Evolutionary conservation across 92 coral and sea anemone genomes (phyloP).

Genomic region (Porites evermanni): DNA sequence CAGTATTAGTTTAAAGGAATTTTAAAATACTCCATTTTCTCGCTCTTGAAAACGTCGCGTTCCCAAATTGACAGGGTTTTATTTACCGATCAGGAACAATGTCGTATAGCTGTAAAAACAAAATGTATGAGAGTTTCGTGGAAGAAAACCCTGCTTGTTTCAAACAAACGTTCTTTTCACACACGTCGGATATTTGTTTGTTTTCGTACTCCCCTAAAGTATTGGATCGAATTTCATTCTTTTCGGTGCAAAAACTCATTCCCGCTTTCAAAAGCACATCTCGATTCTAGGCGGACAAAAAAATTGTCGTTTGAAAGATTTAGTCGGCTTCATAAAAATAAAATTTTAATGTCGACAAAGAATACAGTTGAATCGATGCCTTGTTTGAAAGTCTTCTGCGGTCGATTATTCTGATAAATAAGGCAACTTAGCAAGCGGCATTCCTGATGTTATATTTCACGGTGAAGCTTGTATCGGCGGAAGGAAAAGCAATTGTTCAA

Average conservation of each 20-base stretch:
- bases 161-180: background rate
- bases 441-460: constrained; percentile 13
- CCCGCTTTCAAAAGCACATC: background rate
- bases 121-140: background rate
- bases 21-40: background rate
- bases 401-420: constrained; percentile 24
- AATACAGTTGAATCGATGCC: constrained; percentile 31
- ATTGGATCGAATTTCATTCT: constrained; percentile 11
- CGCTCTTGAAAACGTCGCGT: background rate
- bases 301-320: background rate
- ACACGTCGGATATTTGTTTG: background rate
- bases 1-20: background rate
- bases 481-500: background rate
- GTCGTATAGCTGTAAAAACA: background rate
- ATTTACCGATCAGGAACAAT: background rate
- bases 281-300: background rate
- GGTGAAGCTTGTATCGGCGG: background rate
- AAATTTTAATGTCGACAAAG: constrained; percentile 28
- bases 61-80: background rate
- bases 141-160: background rate
- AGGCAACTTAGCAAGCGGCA: background rate
- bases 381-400: constrained; percentile 15
- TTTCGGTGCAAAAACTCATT: background rate
- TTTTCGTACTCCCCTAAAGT: background rate
- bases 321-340: constrained; percentile 13